A percentile compares a stretch with the other conserved stretches of the same genome.
Conservation (phyloP, 2,113 vertebrate genomes). For the Eurystomus gularis region DNA sequence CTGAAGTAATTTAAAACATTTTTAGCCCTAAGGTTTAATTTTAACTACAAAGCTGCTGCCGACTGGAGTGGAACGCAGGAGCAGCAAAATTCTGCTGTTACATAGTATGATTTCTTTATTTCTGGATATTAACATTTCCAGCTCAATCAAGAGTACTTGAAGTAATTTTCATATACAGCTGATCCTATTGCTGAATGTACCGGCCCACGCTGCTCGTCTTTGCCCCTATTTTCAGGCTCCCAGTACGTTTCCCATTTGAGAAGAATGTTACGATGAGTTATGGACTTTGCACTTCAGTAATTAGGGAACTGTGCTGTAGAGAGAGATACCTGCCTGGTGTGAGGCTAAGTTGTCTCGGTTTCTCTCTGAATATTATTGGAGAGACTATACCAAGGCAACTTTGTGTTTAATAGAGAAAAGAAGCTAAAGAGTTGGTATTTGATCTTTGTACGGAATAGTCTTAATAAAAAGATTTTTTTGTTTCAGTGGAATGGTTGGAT, state of each 20-base stretch:
- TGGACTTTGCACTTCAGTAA: not conserved
- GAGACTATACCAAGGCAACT: not conserved
- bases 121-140: not conserved
- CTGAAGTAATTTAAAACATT: not conserved
- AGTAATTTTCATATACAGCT: not conserved
- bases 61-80: not conserved
- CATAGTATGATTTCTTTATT: not conserved
- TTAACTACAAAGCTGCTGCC: not conserved
- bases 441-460: not conserved
- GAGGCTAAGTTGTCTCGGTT: not conserved
- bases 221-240: not conserved
- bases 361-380: not conserved
- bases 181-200: not conserved
- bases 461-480: not conserved
- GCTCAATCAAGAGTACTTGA: not conserved
- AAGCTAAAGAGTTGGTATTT: not conserved
- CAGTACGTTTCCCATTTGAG: not conserved
- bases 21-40: not conserved
- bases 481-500: too few relatives aligned
- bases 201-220: rapidly evolving
- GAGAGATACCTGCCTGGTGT: not conserved
- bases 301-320: not conserved
- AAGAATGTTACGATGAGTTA: not conserved
- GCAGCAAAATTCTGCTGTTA: not conserved
- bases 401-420: not conserved